Evolutionary conservation across 2,888 invertebrate species (phyloP).

Genomic region (Ectobius pallidus): DNA sequence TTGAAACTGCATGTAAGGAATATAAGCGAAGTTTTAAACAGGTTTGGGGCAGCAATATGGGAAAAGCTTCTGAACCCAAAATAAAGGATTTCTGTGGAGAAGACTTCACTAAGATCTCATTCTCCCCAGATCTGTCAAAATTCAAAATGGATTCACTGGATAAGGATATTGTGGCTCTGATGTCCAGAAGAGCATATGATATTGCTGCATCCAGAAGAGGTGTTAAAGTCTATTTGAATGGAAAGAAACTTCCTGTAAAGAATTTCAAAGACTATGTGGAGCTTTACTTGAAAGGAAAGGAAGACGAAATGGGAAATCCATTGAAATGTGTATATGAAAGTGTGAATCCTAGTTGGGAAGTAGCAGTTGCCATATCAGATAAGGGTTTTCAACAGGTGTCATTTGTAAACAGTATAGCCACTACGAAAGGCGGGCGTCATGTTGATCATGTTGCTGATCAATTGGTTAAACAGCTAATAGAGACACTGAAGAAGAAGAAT

Average conservation of each 20-base stretch:
- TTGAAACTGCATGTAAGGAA: slow-evolving; percentile 91
- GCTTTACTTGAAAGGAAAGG: slow-evolving; percentile 81
- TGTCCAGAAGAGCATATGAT: slow-evolving; percentile 95
- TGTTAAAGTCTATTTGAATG: slow-evolving; percentile 91
- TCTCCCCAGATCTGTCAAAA: slow-evolving; percentile 91
- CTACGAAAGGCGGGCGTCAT: slow-evolving; percentile 97
- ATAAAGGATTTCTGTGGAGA: slow-evolving; percentile 75
- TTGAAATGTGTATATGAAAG: slow-evolving; percentile 87
- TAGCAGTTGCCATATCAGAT: slow-evolving; percentile 86
- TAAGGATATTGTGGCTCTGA: slow-evolving; percentile 88
- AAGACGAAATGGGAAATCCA: slow-evolving; percentile 82
- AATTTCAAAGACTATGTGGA: slow-evolving; percentile 97
- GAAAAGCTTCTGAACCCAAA: slow-evolving; percentile 85
- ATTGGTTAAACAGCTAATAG: slow-evolving; percentile 86
- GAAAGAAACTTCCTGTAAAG: slow-evolving; percentile 81
- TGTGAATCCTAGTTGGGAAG: slow-evolving; percentile 91
- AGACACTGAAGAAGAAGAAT: slow-evolving; percentile 89
- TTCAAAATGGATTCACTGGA: slow-evolving; percentile 95
- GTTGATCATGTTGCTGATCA: slow-evolving; percentile 93
- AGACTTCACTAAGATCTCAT: slow-evolving; percentile 93
- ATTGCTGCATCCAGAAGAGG: slow-evolving; percentile 90
- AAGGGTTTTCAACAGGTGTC: slow-evolving; percentile 95
- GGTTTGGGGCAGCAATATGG: slow-evolving; percentile 97
- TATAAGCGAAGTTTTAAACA: slow-evolving; percentile 87
- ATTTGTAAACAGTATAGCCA: slow-evolving; percentile 99